phyloP scores from a whole-genome alignment of 2,888 invertebrate genomes.

The Thera obeliscata region DNA sequence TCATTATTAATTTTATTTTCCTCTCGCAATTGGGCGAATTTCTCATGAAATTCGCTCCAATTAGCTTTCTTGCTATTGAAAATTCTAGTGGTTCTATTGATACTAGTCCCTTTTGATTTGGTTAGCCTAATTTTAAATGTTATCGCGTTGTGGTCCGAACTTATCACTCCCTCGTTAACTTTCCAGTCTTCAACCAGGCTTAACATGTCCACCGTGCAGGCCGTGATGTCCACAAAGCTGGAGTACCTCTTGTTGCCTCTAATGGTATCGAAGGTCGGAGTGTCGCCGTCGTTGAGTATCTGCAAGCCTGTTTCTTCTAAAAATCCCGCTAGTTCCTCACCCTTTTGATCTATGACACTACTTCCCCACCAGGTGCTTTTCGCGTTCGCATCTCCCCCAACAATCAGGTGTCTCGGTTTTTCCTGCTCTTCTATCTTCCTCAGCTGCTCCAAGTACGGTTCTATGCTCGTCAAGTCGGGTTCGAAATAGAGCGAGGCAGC shows the following conservation, averaged over 20 bases:
- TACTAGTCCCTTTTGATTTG: slow-evolving; percentile 21
- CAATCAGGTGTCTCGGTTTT: too few species aligned
- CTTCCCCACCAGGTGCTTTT: too few species aligned
- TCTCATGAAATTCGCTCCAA: not conserved
- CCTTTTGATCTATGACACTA: not conserved
- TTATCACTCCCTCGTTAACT: not conserved
- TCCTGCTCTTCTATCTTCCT: too few species aligned
- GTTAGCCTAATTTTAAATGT: slow-evolving; percentile 28
- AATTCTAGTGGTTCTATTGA: slow-evolving; percentile 12
- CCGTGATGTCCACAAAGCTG: slow-evolving; percentile 3
- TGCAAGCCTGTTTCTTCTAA: not conserved
- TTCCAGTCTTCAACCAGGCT: slow-evolving; percentile 11
- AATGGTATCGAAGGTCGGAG: not conserved
- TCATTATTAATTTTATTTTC: not conserved
- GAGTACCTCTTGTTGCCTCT: not conserved
- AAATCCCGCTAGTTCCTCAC: not conserved
- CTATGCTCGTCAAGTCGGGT: not conserved
- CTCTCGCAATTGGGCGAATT: not conserved
- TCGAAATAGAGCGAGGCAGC: not conserved
- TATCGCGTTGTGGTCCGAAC: slow-evolving; percentile 41
- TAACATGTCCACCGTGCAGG: slow-evolving; percentile 7
- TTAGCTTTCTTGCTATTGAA: slow-evolving; percentile 2
- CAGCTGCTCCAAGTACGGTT: not conserved
- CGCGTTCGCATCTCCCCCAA: too few species aligned
- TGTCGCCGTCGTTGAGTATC: not conserved